phyloP scores from a whole-genome alignment of 2,113 vertebrate species.

The Nymphicus hollandicus region DNA sequence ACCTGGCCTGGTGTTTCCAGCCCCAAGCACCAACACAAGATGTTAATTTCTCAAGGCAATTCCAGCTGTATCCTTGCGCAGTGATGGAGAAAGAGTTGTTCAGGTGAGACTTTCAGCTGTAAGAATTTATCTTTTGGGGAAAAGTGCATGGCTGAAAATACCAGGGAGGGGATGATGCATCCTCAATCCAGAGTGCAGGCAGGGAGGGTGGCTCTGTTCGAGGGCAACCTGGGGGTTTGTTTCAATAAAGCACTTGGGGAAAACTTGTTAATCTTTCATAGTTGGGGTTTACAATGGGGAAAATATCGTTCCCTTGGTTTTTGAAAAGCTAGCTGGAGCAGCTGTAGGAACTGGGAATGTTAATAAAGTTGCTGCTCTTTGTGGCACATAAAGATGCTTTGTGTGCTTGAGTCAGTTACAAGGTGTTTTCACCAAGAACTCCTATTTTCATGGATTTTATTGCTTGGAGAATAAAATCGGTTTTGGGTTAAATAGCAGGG shows the following conservation, averaged over 20 bases:
- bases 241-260: neutral
- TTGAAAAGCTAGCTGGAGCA: neutral
- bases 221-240: neutral
- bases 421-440: neutral
- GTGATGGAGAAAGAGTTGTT: neutral
- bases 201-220: neutral
- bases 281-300: neutral
- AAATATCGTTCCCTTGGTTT: fast-evolving
- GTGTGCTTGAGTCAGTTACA: neutral
- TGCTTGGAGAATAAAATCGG: neutral
- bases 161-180: neutral
- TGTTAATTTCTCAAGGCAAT: neutral
- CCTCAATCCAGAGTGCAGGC: neutral
- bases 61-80: neutral
- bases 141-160: neutral
- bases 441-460: neutral
- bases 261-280: neutral
- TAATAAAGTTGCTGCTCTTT: neutral
- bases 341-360: neutral
- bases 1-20: fast-evolving
- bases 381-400: neutral
- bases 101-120: neutral
- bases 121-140: too few species aligned
- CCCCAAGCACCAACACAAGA: neutral
- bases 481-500: neutral